A percentile compares a stretch with the other conserved stretches of the same genome.
Conservation (phyloP, 2,888 invertebrate species). For the Iselma pallidipennis region DNA sequence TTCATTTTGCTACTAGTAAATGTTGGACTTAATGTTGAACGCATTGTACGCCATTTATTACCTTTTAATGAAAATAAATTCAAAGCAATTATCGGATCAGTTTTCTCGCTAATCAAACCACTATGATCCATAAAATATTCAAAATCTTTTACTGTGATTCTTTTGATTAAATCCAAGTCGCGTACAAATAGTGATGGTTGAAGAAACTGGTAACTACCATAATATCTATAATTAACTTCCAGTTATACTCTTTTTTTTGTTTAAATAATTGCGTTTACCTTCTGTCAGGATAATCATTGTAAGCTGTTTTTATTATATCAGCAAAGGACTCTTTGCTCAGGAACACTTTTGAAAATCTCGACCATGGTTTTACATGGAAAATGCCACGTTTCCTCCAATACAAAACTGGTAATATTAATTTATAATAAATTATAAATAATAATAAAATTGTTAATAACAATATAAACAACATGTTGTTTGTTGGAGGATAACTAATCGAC, state of each 20-base stretch:
- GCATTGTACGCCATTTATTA: conserved; percentile 51
- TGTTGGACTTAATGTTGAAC: conserved; percentile 59
- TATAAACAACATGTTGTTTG: neutral
- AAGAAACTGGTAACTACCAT: conserved; percentile 40
- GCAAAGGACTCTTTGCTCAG: conserved; percentile 36
- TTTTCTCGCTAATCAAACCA: conserved; percentile 36
- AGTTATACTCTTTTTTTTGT: neutral
- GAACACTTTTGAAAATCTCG: conserved; percentile 15
- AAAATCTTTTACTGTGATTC: conserved; percentile 51
- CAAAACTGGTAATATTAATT: conserved; percentile 16
- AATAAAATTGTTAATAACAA: neutral
- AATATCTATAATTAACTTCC: conserved; percentile 32
- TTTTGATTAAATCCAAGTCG: conserved; percentile 48
- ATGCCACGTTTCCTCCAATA: conserved; percentile 22
- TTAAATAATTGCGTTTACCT: conserved; percentile 24
- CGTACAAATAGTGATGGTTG: conserved; percentile 38
- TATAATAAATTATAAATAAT: conserved; percentile 8
- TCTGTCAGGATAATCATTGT: conserved; percentile 28
- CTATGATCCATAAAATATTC: conserved; percentile 51
- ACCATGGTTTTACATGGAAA: conserved; percentile 18
- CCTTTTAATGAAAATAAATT: conserved; percentile 39
- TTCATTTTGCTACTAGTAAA: conserved; percentile 64
- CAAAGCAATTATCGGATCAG: conserved; percentile 35
- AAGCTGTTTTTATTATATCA: conserved; percentile 23
- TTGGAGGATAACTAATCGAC: neutral